phyloP scores from a whole-genome alignment of 2,888 invertebrate species.

The Meteorus cinctellus region DNA sequence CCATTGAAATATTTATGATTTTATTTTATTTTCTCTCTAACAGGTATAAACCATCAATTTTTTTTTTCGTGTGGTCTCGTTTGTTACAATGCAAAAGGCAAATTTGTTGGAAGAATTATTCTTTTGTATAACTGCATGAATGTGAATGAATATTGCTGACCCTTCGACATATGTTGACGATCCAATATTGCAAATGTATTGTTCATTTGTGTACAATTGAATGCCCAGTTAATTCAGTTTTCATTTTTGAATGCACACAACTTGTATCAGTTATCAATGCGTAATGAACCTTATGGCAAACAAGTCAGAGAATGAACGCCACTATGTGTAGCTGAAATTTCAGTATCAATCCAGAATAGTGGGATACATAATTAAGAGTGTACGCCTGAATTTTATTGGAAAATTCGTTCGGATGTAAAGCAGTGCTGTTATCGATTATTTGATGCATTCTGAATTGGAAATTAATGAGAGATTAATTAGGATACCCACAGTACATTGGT shows the following conservation, averaged over 20 bases:
- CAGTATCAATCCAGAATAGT: not conserved
- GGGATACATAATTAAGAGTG: not conserved
- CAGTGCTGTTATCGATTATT: not conserved
- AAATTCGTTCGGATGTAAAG: not conserved
- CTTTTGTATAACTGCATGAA: no score
- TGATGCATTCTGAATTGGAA: not conserved
- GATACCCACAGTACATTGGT: not conserved
- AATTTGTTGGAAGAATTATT: no score
- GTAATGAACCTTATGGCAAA: not conserved
- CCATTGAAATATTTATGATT: no score
- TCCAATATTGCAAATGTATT: not conserved
- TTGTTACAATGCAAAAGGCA: no score
- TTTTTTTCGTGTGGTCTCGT: no score
- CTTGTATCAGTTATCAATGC: not conserved
- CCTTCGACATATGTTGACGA: not conserved
- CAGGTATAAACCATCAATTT: no score
- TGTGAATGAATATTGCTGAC: not conserved
- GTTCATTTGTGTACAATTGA: not conserved
- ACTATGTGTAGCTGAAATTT: no score
- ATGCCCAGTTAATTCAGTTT: not conserved
- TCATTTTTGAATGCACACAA: not conserved
- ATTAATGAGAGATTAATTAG: not conserved
- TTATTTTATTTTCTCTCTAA: no score
- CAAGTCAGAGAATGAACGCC: not conserved
- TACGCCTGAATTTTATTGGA: not conserved